Evolutionary conservation across 2,888 invertebrate genomes (phyloP), one percentile per base, ranked within the genome.

Genomic region (Metalampra italica): DNA sequence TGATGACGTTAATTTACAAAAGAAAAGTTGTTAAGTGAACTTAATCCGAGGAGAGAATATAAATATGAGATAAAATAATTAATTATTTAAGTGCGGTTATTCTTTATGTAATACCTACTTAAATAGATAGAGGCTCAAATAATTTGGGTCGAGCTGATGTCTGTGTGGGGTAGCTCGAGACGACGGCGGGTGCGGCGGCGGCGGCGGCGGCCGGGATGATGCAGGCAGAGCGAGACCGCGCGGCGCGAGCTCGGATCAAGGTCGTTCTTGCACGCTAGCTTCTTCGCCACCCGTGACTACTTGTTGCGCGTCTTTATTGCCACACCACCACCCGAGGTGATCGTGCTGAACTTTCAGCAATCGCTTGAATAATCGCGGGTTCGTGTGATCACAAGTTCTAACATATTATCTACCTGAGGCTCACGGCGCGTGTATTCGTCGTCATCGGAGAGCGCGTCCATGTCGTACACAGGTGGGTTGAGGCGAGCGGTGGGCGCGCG

Each of bases 371-470:
- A 36, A 11, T 36, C 8, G 11, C 32, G 11, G 32, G 32, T 32
- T 8, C 36, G 36, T n/a, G 3, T n/a, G 36, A 22, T n/a, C 36
- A 36, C n/a, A 36, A 36, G 3, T 32, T 11, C 2, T n/a, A 36
- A 36, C 14, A 13, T 84, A n/a, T n/a, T n/a, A n/a, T n/a, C n/a
- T n/a, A 89, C 88, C 88, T 88, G 87, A 64, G 78, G 78, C 61
- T 84, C 84, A 57, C 85, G 82, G 73, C 84, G 84, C 75, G 78
- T 66, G 72, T 75, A 86, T 46, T 89, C 88, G 66, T 88, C 87
- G 75, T 89, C 88, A 77, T 89, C 88, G 71, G 87, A 87, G 75
- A 88, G 88, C 72, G 82, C 85, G 82, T 89, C 87, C 88, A 89
- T 89, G 76, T 76, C 78, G 66, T 53, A 60, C 61, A 53, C 52